Evolutionary conservation across 1,140 invertebrate species (phyloP).

Genomic region (Scaptomyza hsui): DNA sequence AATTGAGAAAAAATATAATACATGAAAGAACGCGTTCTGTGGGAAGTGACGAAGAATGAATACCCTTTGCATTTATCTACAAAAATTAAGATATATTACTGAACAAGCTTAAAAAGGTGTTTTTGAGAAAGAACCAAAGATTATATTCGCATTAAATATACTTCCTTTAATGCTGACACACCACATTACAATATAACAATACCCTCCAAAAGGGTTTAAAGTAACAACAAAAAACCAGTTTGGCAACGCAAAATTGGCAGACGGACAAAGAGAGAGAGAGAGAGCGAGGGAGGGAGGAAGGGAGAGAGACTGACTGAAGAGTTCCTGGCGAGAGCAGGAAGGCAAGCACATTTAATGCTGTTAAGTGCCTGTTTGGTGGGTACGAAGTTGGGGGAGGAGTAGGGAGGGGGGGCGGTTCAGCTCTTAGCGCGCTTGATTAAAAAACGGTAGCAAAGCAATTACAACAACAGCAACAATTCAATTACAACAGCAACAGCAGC

Average conservation of each 20-base stretch:
- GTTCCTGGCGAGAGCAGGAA: conserved; percentile 1
- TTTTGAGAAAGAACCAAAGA: no score
- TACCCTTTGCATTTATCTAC: not conserved
- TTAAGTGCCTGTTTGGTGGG: conserved; percentile 46
- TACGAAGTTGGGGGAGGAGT: not conserved
- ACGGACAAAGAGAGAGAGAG: conserved; percentile 14
- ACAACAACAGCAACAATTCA: conserved; percentile 82
- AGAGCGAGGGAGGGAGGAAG: not conserved
- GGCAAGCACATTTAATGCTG: conserved; percentile 52
- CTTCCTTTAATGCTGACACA: not conserved
- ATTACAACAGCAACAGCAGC: conserved; percentile 53
- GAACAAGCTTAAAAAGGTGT: no score
- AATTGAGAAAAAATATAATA: not conserved
- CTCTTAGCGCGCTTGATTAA: conserved; percentile 55
- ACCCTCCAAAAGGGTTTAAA: not conserved
- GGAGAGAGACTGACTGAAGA: no score
- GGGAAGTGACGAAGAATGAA: not conserved
- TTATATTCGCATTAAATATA: not conserved
- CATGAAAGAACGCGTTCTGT: not conserved
- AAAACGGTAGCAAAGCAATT: conserved; percentile 82
- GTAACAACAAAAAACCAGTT: conserved; percentile 58
- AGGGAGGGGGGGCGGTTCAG: no score
- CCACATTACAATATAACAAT: no score
- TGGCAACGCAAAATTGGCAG: conserved; percentile 56
- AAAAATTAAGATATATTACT: no score